Evolutionary conservation across 2,113 vertebrate genomes (phyloP).

Genomic region (Indri indri): DNA sequence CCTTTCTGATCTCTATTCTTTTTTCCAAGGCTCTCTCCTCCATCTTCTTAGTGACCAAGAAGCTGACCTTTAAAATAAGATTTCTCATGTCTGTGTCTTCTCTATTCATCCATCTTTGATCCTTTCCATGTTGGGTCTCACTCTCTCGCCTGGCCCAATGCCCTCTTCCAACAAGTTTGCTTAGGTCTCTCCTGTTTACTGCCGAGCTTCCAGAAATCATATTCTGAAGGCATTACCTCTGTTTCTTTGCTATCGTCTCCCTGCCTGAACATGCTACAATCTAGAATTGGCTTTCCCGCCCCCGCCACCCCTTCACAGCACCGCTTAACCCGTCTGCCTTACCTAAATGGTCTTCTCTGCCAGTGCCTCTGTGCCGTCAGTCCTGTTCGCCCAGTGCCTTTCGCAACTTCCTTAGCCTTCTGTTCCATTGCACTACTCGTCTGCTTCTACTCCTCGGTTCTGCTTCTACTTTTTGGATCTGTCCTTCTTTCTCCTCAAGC

Average conservation of each 20-base stretch:
- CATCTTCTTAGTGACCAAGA: background rate
- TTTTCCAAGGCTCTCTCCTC: background rate
- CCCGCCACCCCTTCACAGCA: too few relatives aligned
- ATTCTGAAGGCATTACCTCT: background rate
- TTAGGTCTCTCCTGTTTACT: background rate
- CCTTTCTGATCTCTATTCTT: background rate
- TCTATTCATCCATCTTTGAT: background rate
- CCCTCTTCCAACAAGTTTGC: background rate
- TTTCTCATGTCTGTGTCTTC: background rate
- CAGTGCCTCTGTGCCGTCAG: background rate
- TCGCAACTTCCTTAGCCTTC: background rate
- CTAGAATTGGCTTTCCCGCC: background rate
- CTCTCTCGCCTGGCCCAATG: background rate
- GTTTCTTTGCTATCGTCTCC: background rate
- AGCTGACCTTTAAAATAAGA: too few relatives aligned
- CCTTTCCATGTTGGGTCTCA: background rate
- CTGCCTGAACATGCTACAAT: background rate
- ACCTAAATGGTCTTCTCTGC: background rate
- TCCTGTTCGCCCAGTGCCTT: background rate
- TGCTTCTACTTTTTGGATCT: background rate
- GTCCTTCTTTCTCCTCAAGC: slow-evolving; percentile 1
- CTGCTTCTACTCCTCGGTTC: background rate
- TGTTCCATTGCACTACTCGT: background rate
- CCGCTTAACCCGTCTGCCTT: background rate
- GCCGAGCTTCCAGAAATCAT: background rate